These are phyloP conservation scores for Montipora cactus DNA, from an alignment of 64 coral and sea anemone genomes.

Conservation along the genomic window DNA sequence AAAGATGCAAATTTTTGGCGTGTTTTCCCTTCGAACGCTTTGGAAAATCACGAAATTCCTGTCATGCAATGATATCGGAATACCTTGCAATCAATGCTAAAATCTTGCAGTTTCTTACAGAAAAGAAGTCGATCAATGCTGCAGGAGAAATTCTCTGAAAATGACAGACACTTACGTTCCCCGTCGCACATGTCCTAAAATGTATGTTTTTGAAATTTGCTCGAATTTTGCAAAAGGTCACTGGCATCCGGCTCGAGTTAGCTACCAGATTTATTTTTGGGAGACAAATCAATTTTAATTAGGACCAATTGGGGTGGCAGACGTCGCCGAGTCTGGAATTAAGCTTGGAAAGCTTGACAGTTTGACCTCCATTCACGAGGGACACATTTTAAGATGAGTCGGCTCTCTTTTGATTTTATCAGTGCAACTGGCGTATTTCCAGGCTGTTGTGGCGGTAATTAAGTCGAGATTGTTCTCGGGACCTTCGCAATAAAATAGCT, in stretches of 20 bases:
- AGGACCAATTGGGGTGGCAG: background rate
- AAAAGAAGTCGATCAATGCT: background rate
- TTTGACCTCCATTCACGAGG: conserved; percentile 12
- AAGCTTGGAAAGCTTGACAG: background rate
- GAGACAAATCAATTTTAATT: conserved; percentile 35
- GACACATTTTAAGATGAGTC: background rate
- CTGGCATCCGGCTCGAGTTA: conserved; percentile 20
- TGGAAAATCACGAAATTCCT: background rate
- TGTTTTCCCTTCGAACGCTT: background rate
- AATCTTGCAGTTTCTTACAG: background rate
- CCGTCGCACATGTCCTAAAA: background rate
- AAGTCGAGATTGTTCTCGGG: conserved; percentile 45
- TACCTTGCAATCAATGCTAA: background rate
- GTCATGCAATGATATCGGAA: background rate
- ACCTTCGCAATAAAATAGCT: conserved; percentile 10
- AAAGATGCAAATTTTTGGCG: background rate
- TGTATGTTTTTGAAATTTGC: background rate
- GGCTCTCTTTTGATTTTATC: conserved; percentile 21
- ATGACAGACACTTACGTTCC: background rate
- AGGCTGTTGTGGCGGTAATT: background rate
- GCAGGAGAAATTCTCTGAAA: background rate
- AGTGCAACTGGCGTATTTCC: background rate
- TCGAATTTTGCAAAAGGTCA: conserved; percentile 28
- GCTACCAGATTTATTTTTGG: conserved; percentile 36
- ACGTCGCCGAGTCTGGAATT: conserved; percentile 25